Base-by-base conservation (phyloP, 2,113 vertebrate genomes). In the Oxyruncus cristatus region DNA sequence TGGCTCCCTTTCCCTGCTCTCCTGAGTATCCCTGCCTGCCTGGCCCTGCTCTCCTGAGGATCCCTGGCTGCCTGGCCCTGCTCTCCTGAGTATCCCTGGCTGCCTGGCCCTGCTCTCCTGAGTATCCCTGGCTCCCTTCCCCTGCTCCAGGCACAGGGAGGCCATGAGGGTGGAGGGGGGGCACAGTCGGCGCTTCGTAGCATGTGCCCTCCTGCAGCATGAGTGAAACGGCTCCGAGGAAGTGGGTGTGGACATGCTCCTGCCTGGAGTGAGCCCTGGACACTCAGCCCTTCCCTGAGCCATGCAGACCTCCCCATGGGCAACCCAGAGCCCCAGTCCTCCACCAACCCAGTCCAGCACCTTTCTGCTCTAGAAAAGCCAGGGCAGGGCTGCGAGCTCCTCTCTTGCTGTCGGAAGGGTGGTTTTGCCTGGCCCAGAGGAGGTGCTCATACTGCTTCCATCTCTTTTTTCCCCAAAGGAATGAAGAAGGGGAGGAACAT, bases 401-500 rank as follows among this genome's bases (percentile, higher is more conserved):
- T 5, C 9, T 32, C 14, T 22, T 18, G 1, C 79, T 83, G 16
- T 52, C 30, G 27, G 28, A 49, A 90, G 41, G 17, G 27, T 66
- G 83, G 23, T 30, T 75, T 78, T 82, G 21, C 58, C 42, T 42
- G 30, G 44, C 49, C 30, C 11, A 6, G 23, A 39, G 56, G n/a
- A 72, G 23, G 10, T 80, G 63, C 26, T 88, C 14, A 59, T 39
- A 22, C 21, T 58, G 46, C 66, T 83, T 37, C 46, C 14, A 20
- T 88, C 37, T 37, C 27, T 89, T 46, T 81, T 82, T 44, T 6
- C 4, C 20, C 24, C 4, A 1, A 94, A 96, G 95, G 93, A 95
- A 96, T 21, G 95, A 96, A 80, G 96, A 96, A 96, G 99, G 98
- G 0, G 98, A 99, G 85, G 98, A 99, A 35, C 97, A 98, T 27